Base-by-base conservation (phyloP, 2,888 invertebrate species). In the Lysandra coridon region DNA sequence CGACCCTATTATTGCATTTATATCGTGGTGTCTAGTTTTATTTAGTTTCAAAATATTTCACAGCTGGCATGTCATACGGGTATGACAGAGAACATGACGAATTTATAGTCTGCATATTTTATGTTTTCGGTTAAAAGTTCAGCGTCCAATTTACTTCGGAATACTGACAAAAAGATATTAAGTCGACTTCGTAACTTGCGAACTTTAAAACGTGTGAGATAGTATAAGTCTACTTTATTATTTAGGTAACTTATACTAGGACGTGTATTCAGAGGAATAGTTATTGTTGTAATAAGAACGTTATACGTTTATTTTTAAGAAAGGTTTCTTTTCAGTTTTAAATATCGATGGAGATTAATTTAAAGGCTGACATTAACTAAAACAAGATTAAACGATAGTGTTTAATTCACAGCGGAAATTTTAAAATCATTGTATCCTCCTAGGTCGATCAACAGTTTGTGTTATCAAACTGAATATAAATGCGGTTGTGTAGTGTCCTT, bases 91-190 rank as follows among this genome's bases (percentile, higher is more conserved):
- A 23, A 49, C 75, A 49, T 75, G 75, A 75, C 23, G 75, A 44
- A 75, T 75, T 75, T 75, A 49, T 75, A 30, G 30, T 23, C 44
- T 44, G 30, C 49, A 75, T 75, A 23, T 75, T 75, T 75, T 75
- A 75, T 75, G 75, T 44, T 75, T 23, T 30, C 75, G 40, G 75
- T 44, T 53, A 44, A 75, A 75, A 75, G 75, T 75, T 44, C 44
- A 75, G 69, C 40, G 40, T 49, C 44, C 23, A 49, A 75, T 49
- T 44, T 75, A 75, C 23, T 44, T 49, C 23, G 7, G 23, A 75
- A 75, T 49, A 49, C 75, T 75, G 49, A 75, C 75, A 75, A 75
- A 75, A 69, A 33, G 69, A 69, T 69, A 69, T 69, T 69, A 69
- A 69, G 69, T 69, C 33, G 69, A 33, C 69, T 33, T 37, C 69